Base-by-base conservation (phyloP, 2,113 vertebrate genomes). In the Lucifuga dentata region DNA sequence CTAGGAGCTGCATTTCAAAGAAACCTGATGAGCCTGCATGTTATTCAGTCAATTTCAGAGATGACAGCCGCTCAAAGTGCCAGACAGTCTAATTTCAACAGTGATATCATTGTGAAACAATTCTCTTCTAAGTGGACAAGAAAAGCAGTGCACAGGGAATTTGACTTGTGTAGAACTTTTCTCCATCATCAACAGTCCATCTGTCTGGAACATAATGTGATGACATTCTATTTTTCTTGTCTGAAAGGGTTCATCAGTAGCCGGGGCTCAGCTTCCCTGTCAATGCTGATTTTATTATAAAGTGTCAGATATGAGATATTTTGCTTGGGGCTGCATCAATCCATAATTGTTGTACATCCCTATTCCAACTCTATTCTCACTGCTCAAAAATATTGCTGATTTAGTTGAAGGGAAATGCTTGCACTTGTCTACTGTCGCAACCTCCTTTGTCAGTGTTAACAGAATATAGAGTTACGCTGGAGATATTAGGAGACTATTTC, bases 391-490 rank as follows among this genome's bases (percentile, higher is more conserved):
- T 43, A 73, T 46, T 57, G 71, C 81, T 86, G 78, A 85, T 80
- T 75, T 59, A 21, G 60, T 78, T 76, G 35, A 56, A 3, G 16
- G 33, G 19, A 50, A 67, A 70, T 3, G 35, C 56, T 23, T 21
- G 52, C 36, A 32, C 9, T 29, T 43, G 3, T 46, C 56, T 52
- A 35, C 44, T 53, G 61, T 65, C 38, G n/a, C 69, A 75, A 48
- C 50, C 69, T 50, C 66, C 87, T 90, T 83, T 85, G 83, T 80
- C 76, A 5, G 62, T 68, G 90, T 92, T 87, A 67, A 90, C 86
- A 89, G 59, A 88, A 82, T 90, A 88, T 90, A 69, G 10, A 80
- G 85, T 91, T 92, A 88, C 90, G 10, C 61, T 19, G 53, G 45
- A 78, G 85, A 89, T 69, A 87, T 85, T 73, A 68, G 67, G 52